Percentiles rank a stretch among this genome's conserved stretches.
phyloP scores from a whole-genome alignment of 2,797 vertebrate genomes.

The Orientallactaga sibirica region DNA sequence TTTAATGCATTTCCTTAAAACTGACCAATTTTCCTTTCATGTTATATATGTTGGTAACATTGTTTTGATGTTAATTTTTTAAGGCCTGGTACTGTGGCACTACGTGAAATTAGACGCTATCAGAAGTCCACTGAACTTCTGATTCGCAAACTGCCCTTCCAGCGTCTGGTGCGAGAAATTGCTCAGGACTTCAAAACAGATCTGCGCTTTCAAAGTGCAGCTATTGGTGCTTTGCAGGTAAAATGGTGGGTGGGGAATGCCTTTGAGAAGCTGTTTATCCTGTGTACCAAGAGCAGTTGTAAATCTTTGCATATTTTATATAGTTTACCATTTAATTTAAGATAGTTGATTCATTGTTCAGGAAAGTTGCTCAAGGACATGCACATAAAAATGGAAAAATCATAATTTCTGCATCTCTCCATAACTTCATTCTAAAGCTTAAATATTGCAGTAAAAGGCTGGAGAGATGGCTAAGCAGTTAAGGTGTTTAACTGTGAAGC shows the following conservation, averaged over 20 bases:
- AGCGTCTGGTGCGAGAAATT: slow-evolving; percentile 92
- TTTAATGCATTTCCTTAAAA: slow-evolving; percentile 18
- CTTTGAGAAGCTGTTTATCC: not conserved
- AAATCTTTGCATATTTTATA: not conserved
- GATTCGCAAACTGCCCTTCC: slow-evolving; percentile 92
- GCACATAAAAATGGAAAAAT: not conserved
- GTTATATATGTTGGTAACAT: slow-evolving; percentile 18
- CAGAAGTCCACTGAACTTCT: slow-evolving; percentile 92
- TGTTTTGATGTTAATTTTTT: slow-evolving; percentile 14
- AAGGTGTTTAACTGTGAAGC: no score
- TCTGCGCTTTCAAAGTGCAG: slow-evolving; percentile 92
- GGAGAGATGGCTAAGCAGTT: no score
- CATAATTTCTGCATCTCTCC: not conserved
- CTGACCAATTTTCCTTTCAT: not conserved
- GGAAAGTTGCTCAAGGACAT: slow-evolving; percentile 8
- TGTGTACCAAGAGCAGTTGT: not conserved
- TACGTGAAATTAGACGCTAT: slow-evolving; percentile 92
- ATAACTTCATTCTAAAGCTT: no score
- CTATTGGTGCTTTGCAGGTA: slow-evolving; percentile 93
- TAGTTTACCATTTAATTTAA: not conserved
- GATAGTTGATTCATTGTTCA: not conserved
- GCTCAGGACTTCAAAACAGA: slow-evolving; percentile 94
- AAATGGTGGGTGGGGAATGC: not conserved
- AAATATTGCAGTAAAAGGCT: no score
- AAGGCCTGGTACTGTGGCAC: slow-evolving; percentile 92